Conservation (phyloP, 2,888 invertebrate species). For the Nomada ruficornis region DNA sequence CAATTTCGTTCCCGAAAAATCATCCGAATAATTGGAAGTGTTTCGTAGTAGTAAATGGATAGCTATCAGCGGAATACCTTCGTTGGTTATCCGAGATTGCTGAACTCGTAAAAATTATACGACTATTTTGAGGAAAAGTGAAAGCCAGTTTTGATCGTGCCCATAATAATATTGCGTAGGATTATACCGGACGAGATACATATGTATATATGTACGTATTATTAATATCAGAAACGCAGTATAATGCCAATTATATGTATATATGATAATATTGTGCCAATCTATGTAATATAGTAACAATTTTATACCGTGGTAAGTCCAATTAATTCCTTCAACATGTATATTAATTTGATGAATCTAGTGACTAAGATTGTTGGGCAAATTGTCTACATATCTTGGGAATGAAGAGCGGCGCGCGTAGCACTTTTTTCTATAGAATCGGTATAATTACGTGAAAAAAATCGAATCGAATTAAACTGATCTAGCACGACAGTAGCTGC, state of each 20-base stretch:
- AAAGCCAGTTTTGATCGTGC: slow-evolving; percentile 10
- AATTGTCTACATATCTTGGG: background rate
- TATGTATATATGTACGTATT: background rate
- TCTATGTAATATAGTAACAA: background rate
- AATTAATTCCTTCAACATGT: background rate
- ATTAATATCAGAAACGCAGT: too few species aligned
- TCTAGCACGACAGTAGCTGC: slow-evolving; percentile 24
- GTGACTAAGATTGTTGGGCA: background rate
- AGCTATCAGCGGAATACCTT: background rate
- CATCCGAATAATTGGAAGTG: background rate
- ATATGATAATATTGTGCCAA: background rate
- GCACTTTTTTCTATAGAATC: background rate
- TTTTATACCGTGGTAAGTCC: background rate
- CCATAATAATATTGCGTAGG: background rate
- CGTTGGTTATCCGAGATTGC: background rate
- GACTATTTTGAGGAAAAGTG: slow-evolving; percentile 27
- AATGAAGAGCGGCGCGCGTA: background rate
- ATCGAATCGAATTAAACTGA: background rate
- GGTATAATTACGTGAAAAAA: background rate
- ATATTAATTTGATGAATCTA: background rate
- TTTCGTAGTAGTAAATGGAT: background rate
- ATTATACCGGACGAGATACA: background rate
- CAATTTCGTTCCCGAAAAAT: slow-evolving; percentile 19
- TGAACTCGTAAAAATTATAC: background rate
- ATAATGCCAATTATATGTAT: too few species aligned